Conservation (phyloP, 2,797 vertebrate species). For the Petrocephalus sullivani region DNA sequence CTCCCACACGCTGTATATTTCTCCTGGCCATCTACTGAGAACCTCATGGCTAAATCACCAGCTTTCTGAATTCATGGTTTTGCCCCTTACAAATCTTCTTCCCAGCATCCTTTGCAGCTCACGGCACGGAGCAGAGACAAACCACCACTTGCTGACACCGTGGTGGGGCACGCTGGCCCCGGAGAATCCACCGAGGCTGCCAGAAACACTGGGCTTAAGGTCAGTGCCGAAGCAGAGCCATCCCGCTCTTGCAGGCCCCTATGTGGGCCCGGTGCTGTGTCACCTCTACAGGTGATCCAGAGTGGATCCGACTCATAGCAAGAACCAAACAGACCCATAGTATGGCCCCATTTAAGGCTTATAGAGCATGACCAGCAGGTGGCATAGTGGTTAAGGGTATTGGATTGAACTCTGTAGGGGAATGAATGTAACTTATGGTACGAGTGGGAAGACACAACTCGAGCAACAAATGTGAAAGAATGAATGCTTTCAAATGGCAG, state of each 20-base stretch:
- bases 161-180: constrained; percentile 45
- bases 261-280: not conserved
- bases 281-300: not conserved
- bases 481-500: not conserved
- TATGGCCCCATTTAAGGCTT: not conserved
- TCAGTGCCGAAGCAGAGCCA: not conserved
- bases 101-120: not conserved
- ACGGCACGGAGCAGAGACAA: constrained; percentile 38
- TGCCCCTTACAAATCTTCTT: not conserved
- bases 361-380: not conserved
- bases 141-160: constrained; percentile 60
- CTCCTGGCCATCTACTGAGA: not conserved
- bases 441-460: not conserved
- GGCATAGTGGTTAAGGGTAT: not conserved
- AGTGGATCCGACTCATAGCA: not conserved
- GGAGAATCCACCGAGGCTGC: not conserved
- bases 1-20: not conserved
- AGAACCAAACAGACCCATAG: not conserved
- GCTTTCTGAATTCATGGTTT: not conserved
- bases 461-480: not conserved
- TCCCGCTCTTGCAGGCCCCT: not conserved
- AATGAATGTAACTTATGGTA: not conserved
- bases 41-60: not conserved
- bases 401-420: not conserved
- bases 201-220: not conserved